Evolutionary conservation across 2,113 vertebrate species (phyloP).

Genomic region (Prunella fulvescens): DNA sequence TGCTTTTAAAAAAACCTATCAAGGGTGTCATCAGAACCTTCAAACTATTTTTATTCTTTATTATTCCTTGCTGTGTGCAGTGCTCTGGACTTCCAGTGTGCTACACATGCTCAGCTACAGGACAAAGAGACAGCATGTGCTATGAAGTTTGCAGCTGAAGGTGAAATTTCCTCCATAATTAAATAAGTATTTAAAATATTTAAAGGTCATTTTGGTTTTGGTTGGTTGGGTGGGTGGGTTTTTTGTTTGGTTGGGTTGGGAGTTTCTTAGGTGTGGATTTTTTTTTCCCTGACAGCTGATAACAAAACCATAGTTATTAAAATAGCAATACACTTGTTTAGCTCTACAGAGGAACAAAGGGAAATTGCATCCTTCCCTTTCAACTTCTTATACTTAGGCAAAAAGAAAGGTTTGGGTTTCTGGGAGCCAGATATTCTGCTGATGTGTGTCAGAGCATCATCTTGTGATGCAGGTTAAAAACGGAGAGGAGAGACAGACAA

Average conservation of each 20-base stretch:
- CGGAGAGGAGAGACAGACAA: background rate
- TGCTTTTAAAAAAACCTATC: background rate
- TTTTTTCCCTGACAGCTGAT: background rate
- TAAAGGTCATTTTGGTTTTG: background rate
- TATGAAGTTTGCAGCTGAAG: background rate
- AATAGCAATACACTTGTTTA: background rate
- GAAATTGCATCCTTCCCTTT: background rate
- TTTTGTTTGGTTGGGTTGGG: background rate
- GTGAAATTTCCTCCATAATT: background rate
- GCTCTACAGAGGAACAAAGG: background rate
- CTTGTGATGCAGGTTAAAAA: background rate
- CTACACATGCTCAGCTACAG: background rate
- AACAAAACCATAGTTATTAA: background rate
- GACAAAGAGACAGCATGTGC: background rate
- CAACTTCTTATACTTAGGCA: background rate
- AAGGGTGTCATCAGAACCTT: background rate
- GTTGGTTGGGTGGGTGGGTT: background rate
- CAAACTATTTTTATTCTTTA: background rate
- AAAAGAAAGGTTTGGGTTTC: background rate
- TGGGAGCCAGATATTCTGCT: background rate
- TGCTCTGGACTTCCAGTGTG: background rate
- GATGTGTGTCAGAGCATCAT: background rate
- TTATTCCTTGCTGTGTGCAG: background rate
- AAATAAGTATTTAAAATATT: background rate
- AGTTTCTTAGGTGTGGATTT: background rate